Evolutionary conservation across 2,888 invertebrate species (phyloP), one percentile per base, ranked within the genome.

Genomic region (Slavum lentiscoides): DNA sequence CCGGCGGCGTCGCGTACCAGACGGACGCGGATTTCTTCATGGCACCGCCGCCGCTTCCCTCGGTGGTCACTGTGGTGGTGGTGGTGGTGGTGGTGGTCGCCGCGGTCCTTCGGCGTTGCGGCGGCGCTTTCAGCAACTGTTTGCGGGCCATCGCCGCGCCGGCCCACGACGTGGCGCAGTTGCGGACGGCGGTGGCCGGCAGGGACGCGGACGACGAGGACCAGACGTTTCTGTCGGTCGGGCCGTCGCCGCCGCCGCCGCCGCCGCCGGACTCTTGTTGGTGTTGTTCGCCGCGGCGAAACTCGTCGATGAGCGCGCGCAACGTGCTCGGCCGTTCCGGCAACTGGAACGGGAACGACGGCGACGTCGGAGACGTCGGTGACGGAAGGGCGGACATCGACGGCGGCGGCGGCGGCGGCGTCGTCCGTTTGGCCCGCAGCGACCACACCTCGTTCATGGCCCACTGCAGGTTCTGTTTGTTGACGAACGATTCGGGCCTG

Each of bases 381-480:
- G n/a, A 39, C 59, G 55, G n/a, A 0, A 19, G 17, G 30, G 39
- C 37, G 67, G 61, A 23, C 23, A 23, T 9, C 23, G 23, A 11
- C n/a, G 61, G 9, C 68, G 61, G 8, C 39, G 49, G 23, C 15
- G 53, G 7, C 68, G 61, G 8, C 39, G 49, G 23, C 15, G 53
- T 2, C 9, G 80, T 7, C 19, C 1, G 23, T 23, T 81, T 81
- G n/a, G 21, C 67, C 2, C 81, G 67, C 19, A 67, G 4, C 19
- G 64, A 62, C 59, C 67, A 74, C 19, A 73, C 94, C 85, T 93
- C 92, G 13, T 91, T 91, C 88, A 95, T 94, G 4, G 94, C 94
- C 83, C 89, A 90, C 85, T 92, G 92, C 58, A 95, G 86, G 84
- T 92, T 92, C 84, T 92, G 91, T 83, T 94, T 92, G 85, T 92